Evolutionary conservation across 2,797 vertebrate species (phyloP).

Genomic region (Limnodromus scolopaceus): DNA sequence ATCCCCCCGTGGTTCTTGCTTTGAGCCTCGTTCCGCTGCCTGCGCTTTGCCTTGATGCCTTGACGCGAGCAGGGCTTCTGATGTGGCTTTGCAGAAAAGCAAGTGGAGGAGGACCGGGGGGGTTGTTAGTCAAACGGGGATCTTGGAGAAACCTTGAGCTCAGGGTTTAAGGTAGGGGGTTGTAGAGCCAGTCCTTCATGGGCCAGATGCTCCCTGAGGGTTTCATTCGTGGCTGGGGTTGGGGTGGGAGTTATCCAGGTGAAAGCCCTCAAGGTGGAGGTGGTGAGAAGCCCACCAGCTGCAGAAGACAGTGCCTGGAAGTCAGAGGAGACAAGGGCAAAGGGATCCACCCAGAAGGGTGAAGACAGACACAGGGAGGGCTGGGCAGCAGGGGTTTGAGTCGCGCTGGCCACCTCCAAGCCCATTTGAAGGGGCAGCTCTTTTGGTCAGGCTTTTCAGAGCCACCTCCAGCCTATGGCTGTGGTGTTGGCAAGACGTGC

Average conservation of each 20-base stretch:
- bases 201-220: background rate
- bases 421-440: background rate
- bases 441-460: background rate
- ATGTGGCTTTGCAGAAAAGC: background rate
- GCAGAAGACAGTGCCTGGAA: background rate
- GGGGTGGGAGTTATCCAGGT: background rate
- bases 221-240: background rate
- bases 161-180: background rate
- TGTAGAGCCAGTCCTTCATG: background rate
- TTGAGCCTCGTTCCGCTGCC: background rate
- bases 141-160: background rate
- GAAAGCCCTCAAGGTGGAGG: background rate
- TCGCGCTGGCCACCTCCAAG: background rate
- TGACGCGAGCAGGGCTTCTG: background rate
- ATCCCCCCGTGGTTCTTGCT: background rate
- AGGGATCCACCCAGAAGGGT: rapidly evolving
- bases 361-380: background rate
- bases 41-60: background rate
- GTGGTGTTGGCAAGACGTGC: rapidly evolving
- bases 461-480: background rate
- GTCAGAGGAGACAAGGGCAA: background rate
- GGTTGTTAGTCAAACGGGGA: rapidly evolving
- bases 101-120: background rate
- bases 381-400: background rate
- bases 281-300: background rate